Conservation (phyloP, 2,113 vertebrate genomes). For the Callipepla californica region DNA sequence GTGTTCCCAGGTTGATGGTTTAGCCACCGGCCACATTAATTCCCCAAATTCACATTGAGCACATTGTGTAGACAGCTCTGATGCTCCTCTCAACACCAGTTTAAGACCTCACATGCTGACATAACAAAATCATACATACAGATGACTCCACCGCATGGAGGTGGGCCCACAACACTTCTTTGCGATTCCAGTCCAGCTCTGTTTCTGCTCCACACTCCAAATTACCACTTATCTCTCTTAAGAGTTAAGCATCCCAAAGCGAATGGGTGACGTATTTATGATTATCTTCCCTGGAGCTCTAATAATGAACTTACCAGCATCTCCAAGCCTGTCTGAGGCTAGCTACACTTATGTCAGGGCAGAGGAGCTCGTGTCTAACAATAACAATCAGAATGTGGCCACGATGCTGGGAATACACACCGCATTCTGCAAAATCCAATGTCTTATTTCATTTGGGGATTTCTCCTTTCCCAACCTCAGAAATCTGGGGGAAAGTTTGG, state of each 20-base stretch:
- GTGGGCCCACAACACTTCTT: rapidly evolving
- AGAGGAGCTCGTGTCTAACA: background rate
- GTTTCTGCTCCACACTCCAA: background rate
- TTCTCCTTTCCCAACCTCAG: background rate
- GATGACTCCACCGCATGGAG: rapidly evolving
- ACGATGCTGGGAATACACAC: background rate
- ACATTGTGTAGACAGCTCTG: background rate
- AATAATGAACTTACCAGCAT: background rate
- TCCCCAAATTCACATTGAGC: background rate
- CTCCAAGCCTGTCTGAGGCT: background rate
- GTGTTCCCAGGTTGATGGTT: background rate
- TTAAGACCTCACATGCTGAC: background rate
- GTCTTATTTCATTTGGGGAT: background rate
- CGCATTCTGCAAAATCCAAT: background rate
- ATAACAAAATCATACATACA: background rate
- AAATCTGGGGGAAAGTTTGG: background rate
- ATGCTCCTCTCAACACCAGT: background rate
- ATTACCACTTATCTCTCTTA: background rate
- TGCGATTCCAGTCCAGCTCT: background rate
- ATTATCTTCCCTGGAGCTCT: background rate
- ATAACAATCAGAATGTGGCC: background rate
- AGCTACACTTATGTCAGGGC: background rate
- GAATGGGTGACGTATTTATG: background rate
- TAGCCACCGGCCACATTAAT: background rate
- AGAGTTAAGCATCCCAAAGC: background rate